Conservation (phyloP, 2,797 vertebrate genomes). For the Salmo trutta region DNA sequence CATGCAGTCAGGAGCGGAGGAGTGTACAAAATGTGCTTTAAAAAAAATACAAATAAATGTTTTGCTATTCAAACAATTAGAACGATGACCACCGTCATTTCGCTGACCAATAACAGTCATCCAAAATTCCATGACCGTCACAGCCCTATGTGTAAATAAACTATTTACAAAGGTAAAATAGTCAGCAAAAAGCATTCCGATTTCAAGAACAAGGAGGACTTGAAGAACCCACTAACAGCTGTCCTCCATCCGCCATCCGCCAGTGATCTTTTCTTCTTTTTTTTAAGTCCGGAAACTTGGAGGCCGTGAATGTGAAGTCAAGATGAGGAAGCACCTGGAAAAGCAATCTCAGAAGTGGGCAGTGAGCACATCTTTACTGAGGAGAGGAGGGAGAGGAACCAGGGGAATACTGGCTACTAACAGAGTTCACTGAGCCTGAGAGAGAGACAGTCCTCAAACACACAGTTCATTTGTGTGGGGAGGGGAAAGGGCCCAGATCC, state of each 20-base stretch:
- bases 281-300: not conserved
- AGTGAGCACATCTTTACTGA: not conserved
- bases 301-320: slow-evolving; percentile 30
- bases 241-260: not conserved
- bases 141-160: not conserved
- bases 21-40: no score
- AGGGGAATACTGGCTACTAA: not conserved
- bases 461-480: not conserved
- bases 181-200: not conserved
- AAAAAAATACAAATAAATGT: no score
- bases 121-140: no score
- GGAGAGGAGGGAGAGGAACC: not conserved
- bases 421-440: not conserved
- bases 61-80: no score
- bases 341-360: slow-evolving; percentile 41
- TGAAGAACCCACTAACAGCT: slow-evolving; percentile 3
- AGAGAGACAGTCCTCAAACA: not conserved
- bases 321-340: slow-evolving; percentile 69
- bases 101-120: no score
- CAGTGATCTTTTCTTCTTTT: not conserved
- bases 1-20: no score
- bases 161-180: not conserved
- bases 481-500: not conserved
- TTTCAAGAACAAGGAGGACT: slow-evolving; percentile 1
- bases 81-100: no score